These are phyloP conservation scores for Caenorhabditis angaria DNA, from an alignment of 2,888 invertebrate species.

Conservation along the genomic window DNA sequence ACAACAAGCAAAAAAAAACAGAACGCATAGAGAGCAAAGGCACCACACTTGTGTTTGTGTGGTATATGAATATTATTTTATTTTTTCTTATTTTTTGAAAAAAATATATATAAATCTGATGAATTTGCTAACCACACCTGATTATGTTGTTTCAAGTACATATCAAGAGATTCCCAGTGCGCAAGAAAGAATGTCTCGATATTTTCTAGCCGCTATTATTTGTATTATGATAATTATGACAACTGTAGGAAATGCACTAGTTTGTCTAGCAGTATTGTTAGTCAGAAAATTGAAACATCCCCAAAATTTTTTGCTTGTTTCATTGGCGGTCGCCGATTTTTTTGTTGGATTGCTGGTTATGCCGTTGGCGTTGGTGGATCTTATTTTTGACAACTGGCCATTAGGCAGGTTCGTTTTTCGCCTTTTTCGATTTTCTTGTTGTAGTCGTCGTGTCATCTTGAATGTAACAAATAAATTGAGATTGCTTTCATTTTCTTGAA, in stretches of 20 bases:
- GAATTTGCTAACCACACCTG: too few species aligned
- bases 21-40: background rate
- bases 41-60: background rate
- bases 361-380: constrained; percentile 75
- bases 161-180: constrained; percentile 28
- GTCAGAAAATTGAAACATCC: constrained; percentile 74
- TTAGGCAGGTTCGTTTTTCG: constrained; percentile 43
- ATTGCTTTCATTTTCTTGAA: constrained; percentile 4
- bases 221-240: constrained; percentile 74
- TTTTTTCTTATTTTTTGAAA: background rate
- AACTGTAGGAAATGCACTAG: constrained; percentile 75
- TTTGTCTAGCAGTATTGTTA: constrained; percentile 76
- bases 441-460: too few species aligned
- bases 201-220: constrained; percentile 72
- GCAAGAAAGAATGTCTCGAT: too few species aligned
- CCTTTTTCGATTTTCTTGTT: background rate
- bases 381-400: constrained; percentile 53
- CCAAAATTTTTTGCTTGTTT: constrained; percentile 73
- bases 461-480: too few species aligned
- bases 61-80: background rate
- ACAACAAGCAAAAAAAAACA: too few species aligned
- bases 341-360: constrained; percentile 76
- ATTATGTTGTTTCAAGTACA: too few species aligned
- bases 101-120: too few species aligned
- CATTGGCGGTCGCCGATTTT: constrained; percentile 76